These are phyloP conservation scores for Panthera leo DNA, from an alignment of 2,113 vertebrate genomes.

Conservation along the genomic window DNA sequence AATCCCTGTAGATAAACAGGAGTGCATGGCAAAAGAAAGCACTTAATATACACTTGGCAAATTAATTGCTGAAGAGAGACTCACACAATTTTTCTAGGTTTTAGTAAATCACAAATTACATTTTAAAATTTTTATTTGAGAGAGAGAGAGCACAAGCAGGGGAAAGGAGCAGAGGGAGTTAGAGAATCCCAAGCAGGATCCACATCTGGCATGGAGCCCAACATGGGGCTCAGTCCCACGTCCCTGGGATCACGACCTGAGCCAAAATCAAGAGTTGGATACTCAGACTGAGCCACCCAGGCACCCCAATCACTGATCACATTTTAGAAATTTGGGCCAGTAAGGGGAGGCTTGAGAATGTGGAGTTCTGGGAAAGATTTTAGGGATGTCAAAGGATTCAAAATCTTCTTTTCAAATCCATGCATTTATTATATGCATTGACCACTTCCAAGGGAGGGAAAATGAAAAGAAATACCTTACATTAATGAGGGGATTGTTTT, in stretches of 20 bases:
- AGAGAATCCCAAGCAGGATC: too few species aligned
- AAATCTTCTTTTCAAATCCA: constrained; percentile 28
- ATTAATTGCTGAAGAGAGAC: background rate
- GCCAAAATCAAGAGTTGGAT: too few species aligned
- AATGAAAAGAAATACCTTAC: background rate
- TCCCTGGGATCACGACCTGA: too few species aligned
- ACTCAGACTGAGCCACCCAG: too few species aligned
- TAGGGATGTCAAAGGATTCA: background rate
- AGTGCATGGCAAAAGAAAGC: background rate
- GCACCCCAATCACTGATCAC: background rate
- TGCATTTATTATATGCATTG: background rate
- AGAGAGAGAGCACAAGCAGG: too few species aligned
- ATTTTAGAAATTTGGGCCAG: constrained; percentile 9
- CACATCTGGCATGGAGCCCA: too few species aligned
- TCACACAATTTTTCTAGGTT: background rate
- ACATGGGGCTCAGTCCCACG: too few species aligned
- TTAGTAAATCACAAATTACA: background rate
- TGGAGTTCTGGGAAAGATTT: background rate
- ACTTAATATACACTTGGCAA: background rate
- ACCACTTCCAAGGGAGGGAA: background rate
- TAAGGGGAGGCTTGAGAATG: background rate
- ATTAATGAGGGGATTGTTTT: background rate
- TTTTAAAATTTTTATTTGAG: background rate
- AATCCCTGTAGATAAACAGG: background rate
- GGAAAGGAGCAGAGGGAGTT: too few species aligned